Evolutionary conservation across 2,113 vertebrate species (phyloP).

Genomic region (Toxotes jaculatrix): DNA sequence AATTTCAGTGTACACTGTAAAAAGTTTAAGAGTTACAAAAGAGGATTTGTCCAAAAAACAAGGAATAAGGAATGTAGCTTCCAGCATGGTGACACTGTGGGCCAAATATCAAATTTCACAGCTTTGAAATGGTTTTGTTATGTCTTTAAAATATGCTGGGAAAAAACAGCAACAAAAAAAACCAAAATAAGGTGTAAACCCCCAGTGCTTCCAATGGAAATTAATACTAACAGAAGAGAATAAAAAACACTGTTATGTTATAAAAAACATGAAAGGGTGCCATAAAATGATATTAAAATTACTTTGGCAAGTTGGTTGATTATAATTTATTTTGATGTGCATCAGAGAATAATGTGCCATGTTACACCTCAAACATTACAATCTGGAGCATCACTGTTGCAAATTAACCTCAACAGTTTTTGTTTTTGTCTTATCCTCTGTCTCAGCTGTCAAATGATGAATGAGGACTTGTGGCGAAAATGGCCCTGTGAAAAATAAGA

Average conservation of each 20-base stretch:
- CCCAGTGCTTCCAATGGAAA: constrained; percentile 29
- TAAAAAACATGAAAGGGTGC: constrained; percentile 56
- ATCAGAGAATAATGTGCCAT: constrained; percentile 80
- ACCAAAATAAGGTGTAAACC: constrained; percentile 18
- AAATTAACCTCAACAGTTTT: constrained; percentile 40
- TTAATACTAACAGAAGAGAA: constrained; percentile 6
- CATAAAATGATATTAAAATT: constrained; percentile 66
- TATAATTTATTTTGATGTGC: constrained; percentile 78
- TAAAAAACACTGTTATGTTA: constrained; percentile 33
- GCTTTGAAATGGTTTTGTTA: constrained; percentile 57
- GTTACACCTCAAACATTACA: constrained; percentile 62
- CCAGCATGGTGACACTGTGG: constrained; percentile 50
- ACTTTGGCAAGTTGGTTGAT: constrained; percentile 83
- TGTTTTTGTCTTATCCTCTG: constrained; percentile 27
- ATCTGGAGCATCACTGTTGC: constrained; percentile 55
- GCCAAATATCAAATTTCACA: constrained; percentile 63
- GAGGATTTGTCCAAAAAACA: constrained; percentile 66
- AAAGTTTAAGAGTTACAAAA: constrained; percentile 76
- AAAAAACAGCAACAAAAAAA: constrained; percentile 12
- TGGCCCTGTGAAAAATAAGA: constrained; percentile 87
- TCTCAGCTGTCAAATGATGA: constrained; percentile 89
- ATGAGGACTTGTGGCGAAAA: constrained; percentile 98
- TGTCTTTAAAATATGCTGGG: constrained; percentile 27
- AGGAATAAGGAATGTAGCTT: constrained; percentile 59
- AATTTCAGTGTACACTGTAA: constrained; percentile 66